A percentile compares a stretch with the other conserved stretches of the same genome.
phyloP scores from a whole-genome alignment of 64 coral and sea anemone genomes.

The Montipora cactus region DNA sequence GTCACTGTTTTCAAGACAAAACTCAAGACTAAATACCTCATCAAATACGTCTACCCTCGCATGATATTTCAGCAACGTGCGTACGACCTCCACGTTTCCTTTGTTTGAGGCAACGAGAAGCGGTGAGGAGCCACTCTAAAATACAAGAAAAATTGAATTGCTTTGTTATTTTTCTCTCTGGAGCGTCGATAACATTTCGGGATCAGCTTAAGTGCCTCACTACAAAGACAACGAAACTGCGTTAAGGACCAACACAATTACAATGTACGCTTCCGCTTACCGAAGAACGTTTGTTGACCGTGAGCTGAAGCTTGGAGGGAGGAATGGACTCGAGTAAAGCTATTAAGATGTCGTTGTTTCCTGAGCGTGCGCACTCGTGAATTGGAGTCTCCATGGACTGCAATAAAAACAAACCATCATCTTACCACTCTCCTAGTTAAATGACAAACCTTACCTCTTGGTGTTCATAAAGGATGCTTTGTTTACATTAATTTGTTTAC shows the following conservation, averaged over 20 bases:
- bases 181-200: too few species aligned
- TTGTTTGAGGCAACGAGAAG: constrained; percentile 82
- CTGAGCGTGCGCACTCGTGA: constrained; percentile 89
- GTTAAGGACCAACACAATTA: too few species aligned
- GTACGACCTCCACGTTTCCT: constrained; percentile 87
- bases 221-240: background rate
- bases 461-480: too few species aligned
- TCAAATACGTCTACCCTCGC: constrained; percentile 94
- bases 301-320: constrained; percentile 64
- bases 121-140: constrained; percentile 79
- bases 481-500: too few species aligned
- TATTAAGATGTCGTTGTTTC: constrained; percentile 82
- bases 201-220: background rate
- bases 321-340: constrained; percentile 72
- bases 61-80: constrained; percentile 82
- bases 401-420: background rate
- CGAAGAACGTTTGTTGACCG: constrained; percentile 82
- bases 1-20: too few species aligned
- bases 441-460: too few species aligned
- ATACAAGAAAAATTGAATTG: background rate
- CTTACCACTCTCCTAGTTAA: background rate
- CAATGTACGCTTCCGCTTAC: constrained; percentile 29
- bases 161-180: background rate
- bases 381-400: constrained; percentile 87
- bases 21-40: constrained; percentile 45